These are phyloP conservation scores for Alligator sinensis DNA, from an alignment of 2,113 vertebrate species.

Conservation along the genomic window DNA sequence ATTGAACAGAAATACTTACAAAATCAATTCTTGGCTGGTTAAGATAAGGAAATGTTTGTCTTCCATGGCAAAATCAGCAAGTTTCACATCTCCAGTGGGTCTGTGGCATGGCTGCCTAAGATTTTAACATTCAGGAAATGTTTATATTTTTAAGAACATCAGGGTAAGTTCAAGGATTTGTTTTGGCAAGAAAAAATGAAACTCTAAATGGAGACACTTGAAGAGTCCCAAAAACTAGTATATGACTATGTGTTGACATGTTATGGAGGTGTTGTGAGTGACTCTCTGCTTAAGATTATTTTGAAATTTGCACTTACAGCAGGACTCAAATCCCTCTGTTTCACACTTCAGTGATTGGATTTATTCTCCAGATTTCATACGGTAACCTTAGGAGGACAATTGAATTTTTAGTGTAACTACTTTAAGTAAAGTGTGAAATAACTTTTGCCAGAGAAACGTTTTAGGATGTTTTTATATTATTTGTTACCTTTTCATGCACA, in stretches of 20 bases:
- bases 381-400: slow-evolving; percentile 44
- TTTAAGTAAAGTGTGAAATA: slow-evolving; percentile 35
- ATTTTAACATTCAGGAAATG: slow-evolving; percentile 5
- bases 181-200: slow-evolving; percentile 66
- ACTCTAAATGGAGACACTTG: slow-evolving; percentile 60
- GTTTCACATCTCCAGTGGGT: neutral
- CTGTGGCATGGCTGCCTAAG: neutral
- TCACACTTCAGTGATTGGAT: slow-evolving; percentile 69
- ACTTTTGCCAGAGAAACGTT: neutral
- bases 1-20: slow-evolving; percentile 37
- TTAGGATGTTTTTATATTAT: slow-evolving; percentile 2
- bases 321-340: slow-evolving; percentile 64
- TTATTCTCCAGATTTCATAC: slow-evolving; percentile 50
- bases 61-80: neutral
- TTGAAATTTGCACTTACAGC: slow-evolving; percentile 72
- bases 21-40: neutral
- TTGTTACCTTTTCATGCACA: neutral
- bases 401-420: slow-evolving; percentile 40
- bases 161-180: slow-evolving; percentile 60
- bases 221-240: slow-evolving; percentile 75
- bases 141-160: slow-evolving; percentile 30
- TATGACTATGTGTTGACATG: slow-evolving; percentile 75
- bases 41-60: slow-evolving; percentile 19
- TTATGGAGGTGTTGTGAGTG: slow-evolving; percentile 72
- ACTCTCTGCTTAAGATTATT: slow-evolving; percentile 69